Evolutionary conservation across 2,113 vertebrate genomes (phyloP), one percentile per base, ranked within the genome.

Genomic region (Laterallus jamaicensis): DNA sequence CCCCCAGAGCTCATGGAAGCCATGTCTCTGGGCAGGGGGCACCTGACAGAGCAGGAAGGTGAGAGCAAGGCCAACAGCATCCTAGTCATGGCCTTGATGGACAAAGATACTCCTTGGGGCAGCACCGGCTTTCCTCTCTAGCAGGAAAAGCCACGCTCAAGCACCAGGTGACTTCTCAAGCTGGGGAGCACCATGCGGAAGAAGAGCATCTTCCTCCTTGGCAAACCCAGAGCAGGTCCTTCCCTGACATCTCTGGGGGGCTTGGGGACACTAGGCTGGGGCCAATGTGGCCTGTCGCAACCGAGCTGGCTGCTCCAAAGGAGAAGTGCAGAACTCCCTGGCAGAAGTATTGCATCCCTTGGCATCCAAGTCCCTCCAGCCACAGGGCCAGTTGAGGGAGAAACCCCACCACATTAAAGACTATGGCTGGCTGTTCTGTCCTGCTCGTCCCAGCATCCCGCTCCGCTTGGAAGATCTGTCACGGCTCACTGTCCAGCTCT

Each of bases 31-130:
- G 24, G 20, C 20, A 40, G n/a, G 13, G 12, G 19, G 14, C 52
- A 19, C n/a, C 44, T 68, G 74, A 71, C 47, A 87, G 37, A 73
- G 37, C 21, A 19, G 49, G 59, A 56, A n/a, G 10, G 2, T 10
- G 5, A 8, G 4, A 8, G 2, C 20, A 11, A 39, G 12, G 35
- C 37, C 37, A 62, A 18, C n/a, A 59, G 37, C 2, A 1, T 40
- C 12, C 79, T 50, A 29, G 19, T 42, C n/a, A 4, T 49, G 73
- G 31, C 60, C 49, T 63, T 28, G 8, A 58, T 47, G n/a, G 52
- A 60, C 60, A 92, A 16, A 91, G 69, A 60, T 56, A 56, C 17
- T 42, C 26, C 20, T 58, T 32, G 20, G 39, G 28, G 35, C 74
- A 90, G 42, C 58, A 71, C 19, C 35, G 19, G 31, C 40, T 78